Conservation (phyloP, 2,888 invertebrate species). For the Troglohyphantes excavatus region DNA sequence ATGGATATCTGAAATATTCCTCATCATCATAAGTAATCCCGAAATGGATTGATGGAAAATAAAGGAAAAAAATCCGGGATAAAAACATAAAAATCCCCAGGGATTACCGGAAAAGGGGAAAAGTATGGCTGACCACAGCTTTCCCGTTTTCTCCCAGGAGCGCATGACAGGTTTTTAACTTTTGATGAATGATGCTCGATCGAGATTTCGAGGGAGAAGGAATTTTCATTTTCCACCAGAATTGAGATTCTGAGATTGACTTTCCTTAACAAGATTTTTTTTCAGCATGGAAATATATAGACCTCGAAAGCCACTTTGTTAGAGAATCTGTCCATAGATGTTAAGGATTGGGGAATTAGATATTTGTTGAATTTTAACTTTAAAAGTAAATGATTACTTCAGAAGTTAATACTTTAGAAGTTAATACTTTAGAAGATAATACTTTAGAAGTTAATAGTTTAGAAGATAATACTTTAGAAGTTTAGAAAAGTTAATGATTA, state of each 20-base stretch:
- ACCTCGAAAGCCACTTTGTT: no score
- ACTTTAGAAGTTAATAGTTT: no score
- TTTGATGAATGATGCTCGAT: conserved; percentile 46
- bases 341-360: no score
- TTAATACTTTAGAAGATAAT: no score
- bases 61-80: neutral
- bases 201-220: conserved; percentile 48
- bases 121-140: conserved; percentile 16
- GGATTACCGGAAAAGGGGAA: conserved; percentile 34
- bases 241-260: conserved; percentile 48
- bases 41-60: conserved; percentile 20
- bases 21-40: conserved; percentile 56
- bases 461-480: no score
- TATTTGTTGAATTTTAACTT: no score
- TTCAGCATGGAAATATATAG: no score
- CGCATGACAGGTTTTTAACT: conserved; percentile 63
- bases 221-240: conserved; percentile 59
- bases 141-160: conserved; percentile 29
- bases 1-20: conserved; percentile 21
- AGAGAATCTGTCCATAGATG: no score
- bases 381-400: no score
- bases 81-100: conserved; percentile 21
- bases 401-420: no score
- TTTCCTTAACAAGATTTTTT: conserved; percentile 11
- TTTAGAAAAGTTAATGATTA: no score